These are phyloP conservation scores for Alouatta palliata DNA, from an alignment of 2,113 vertebrate genomes.

Conservation along the genomic window DNA sequence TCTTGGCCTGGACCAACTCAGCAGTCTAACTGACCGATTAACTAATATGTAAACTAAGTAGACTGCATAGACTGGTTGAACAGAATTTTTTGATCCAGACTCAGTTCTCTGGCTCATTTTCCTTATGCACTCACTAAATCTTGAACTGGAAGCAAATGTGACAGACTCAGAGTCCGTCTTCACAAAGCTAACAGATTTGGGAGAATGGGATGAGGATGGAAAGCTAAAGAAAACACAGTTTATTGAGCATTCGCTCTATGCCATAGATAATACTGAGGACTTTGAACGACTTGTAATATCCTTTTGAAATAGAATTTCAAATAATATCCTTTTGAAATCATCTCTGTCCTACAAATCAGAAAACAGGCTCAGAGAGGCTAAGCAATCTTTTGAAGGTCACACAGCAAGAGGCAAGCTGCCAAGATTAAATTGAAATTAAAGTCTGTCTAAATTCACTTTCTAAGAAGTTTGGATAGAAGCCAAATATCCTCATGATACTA, in stretches of 20 bases:
- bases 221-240: not conserved
- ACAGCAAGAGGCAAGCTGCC: not conserved
- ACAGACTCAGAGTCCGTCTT: not conserved
- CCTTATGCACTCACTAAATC: not conserved
- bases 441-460: constrained; percentile 17
- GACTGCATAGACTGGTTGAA: not conserved
- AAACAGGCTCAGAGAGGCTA: not conserved
- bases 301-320: not conserved
- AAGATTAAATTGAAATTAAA: not conserved
- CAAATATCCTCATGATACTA: not conserved
- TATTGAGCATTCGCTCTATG: not conserved
- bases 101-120: not conserved
- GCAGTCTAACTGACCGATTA: not conserved
- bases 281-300: not conserved
- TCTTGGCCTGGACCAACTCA: not conserved
- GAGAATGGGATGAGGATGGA: not conserved
- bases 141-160: not conserved
- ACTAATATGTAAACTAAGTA: not conserved
- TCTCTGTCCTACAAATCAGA: not conserved
- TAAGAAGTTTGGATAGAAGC: not conserved
- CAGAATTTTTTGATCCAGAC: not conserved
- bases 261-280: not conserved
- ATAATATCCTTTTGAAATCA: not conserved
- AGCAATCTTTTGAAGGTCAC: not conserved
- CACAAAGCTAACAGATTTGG: not conserved